A percentile compares a stretch with the other conserved stretches of the same genome.
Conservation (phyloP, 2,888 invertebrate species). For the Drosophila greeni region DNA sequence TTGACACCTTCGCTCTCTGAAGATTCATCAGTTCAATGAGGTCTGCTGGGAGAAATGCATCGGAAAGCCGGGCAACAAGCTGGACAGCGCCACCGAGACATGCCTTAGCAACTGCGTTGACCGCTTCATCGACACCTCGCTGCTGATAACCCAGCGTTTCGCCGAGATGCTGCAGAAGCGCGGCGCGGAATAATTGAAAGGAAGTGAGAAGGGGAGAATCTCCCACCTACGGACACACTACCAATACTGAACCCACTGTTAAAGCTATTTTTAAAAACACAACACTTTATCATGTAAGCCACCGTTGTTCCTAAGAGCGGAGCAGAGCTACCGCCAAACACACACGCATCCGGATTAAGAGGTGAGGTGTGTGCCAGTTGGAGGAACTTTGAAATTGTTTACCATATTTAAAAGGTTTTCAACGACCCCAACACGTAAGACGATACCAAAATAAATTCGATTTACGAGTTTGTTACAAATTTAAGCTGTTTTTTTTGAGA, state of each 20-base stretch:
- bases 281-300: slow-evolving; percentile 48
- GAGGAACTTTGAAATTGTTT: slow-evolving; percentile 2
- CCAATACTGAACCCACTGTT: slow-evolving; percentile 14
- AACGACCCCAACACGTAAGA: background rate
- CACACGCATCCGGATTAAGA: background rate
- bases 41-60: slow-evolving; percentile 98
- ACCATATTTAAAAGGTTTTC: slow-evolving; percentile 8
- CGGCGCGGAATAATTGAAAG: slow-evolving; percentile 76
- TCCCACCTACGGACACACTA: too few species aligned
- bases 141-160: slow-evolving; percentile 92
- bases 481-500: background rate
- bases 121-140: slow-evolving; percentile 94
- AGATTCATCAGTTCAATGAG: slow-evolving; percentile 96
- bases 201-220: background rate
- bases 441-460: slow-evolving; percentile 18
- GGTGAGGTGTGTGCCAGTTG: background rate
- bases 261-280: slow-evolving; percentile 32
- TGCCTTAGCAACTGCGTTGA: slow-evolving; percentile 96
- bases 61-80: slow-evolving; percentile 91
- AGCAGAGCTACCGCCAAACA: background rate
- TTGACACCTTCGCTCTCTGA: background rate
- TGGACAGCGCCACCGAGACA: slow-evolving; percentile 93
- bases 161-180: slow-evolving; percentile 90
- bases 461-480: slow-evolving; percentile 9
- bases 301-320: background rate